Base-by-base conservation (phyloP, 2,888 invertebrate genomes). In the Heteropelma amictum region DNA sequence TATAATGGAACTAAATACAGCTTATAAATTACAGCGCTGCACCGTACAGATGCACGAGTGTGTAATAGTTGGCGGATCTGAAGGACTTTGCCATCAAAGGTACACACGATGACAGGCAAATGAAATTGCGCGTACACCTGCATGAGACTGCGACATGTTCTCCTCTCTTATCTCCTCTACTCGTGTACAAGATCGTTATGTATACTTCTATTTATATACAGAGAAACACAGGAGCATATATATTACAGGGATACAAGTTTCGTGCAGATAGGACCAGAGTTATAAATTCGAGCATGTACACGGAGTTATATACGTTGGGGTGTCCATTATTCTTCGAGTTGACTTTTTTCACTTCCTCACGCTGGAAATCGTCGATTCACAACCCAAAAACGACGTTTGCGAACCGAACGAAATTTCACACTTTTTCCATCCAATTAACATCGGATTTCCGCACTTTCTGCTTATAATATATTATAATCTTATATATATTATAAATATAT, bases 71-170 rank as follows among this genome's bases (percentile, higher is more conserved):
- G 33, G 17, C 21, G 28, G 60, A 51, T 19, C 33, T 17, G 60
- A 69, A 51, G 68, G 58, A 60, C 68, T 42, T 69, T 69, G 42
- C 61, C 69, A 54, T 69, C 69, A 42, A 61, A 60, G 69, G 33
- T 61, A 61, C 33, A 63, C 61, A 54, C 61, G 45, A 54, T 35
- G 45, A 63, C 54, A 26, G 42, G 54, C 53, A 53, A 54, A 53
- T 45, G 42, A 54, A 70, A 61, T 54, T 54, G 45, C 38, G 42
- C 61, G 30, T 26, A 28, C 4, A 53, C 19, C 30, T 21, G 12
- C 35, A 68, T 21, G 51, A 14, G 40, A 6, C 19, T 42, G 40
- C 19, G 12, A 21, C 53, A 30, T 65, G 28, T 7, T 10, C 45
- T 45, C 19, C 30, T 33, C 61, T 33, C 47, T 47, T 61, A 61